Conservation (phyloP, 2,888 invertebrate species). For the Nemotelus pantherinus region DNA sequence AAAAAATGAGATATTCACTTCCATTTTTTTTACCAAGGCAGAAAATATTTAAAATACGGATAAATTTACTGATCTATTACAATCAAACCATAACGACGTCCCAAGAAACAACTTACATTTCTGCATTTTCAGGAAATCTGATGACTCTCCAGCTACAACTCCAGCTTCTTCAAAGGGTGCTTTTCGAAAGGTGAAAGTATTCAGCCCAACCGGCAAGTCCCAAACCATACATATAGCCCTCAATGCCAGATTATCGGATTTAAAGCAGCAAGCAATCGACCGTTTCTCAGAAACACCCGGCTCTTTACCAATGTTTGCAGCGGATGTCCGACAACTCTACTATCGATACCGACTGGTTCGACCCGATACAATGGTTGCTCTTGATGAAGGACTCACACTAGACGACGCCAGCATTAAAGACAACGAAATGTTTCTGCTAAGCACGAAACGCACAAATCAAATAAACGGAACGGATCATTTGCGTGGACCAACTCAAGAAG, state of each 20-base stretch:
- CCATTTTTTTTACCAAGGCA: too few species aligned
- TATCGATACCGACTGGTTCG: slow-evolving; percentile 60
- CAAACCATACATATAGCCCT: slow-evolving; percentile 58
- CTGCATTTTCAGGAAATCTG: slow-evolving; percentile 34
- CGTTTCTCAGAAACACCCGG: slow-evolving; percentile 61
- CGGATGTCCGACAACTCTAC: slow-evolving; percentile 59
- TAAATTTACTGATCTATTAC: too few species aligned
- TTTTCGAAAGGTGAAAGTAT: slow-evolving; percentile 56
- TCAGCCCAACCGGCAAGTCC: slow-evolving; percentile 61
- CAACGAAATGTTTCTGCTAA: slow-evolving; percentile 60
- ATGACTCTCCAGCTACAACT: slow-evolving; percentile 10
- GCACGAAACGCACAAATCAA: slow-evolving; percentile 56
- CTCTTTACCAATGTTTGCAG: slow-evolving; percentile 60
- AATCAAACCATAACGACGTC: too few species aligned
- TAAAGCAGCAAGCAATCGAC: slow-evolving; percentile 61
- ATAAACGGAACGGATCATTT: slow-evolving; percentile 59
- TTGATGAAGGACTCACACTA: slow-evolving; percentile 58
- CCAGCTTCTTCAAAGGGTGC: slow-evolving; percentile 9
- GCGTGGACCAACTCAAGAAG: slow-evolving; percentile 65
- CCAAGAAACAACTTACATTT: too few species aligned
- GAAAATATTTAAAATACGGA: too few species aligned
- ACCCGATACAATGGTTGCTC: slow-evolving; percentile 56
- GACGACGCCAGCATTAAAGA: slow-evolving; percentile 57
- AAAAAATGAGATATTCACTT: too few species aligned
- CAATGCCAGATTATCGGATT: slow-evolving; percentile 58